A percentile compares a stretch with the other conserved stretches of the same genome.
Evolutionary conservation across 2,113 vertebrate genomes (phyloP).

Genomic region (Pelodiscus sinensis): DNA sequence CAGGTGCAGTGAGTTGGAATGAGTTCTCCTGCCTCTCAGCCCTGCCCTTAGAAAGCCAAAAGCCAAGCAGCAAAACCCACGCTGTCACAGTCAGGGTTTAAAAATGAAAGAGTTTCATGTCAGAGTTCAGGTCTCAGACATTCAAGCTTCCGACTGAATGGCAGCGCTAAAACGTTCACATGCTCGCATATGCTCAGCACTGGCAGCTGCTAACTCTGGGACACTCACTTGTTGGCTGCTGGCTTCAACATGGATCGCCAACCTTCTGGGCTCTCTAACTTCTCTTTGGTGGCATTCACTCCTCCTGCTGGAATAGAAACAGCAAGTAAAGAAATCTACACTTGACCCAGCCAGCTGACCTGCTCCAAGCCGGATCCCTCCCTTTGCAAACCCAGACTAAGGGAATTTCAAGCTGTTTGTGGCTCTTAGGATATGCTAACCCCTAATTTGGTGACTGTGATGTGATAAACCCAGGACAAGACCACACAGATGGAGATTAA

Average conservation of each 20-base stretch:
- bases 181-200: not conserved
- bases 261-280: constrained; percentile 75
- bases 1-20: not conserved
- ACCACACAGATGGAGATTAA: constrained; percentile 17
- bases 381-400: not conserved
- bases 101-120: not conserved
- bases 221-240: constrained; percentile 81
- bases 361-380: not conserved
- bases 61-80: not conserved
- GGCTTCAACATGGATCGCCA: constrained; percentile 82
- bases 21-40: not conserved
- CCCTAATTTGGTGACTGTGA: not conserved
- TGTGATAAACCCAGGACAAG: constrained; percentile 23
- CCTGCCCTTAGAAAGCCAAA: not conserved
- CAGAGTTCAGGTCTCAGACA: not conserved
- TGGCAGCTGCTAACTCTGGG: not conserved
- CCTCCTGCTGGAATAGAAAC: not conserved
- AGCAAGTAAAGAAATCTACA: not conserved
- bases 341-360: not conserved
- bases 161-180: accelerated
- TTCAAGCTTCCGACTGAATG: not conserved
- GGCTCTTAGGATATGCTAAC: not conserved
- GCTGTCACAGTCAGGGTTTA: not conserved
- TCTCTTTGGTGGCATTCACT: not conserved
- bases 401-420: accelerated